Percentiles rank a stretch among this genome's conserved stretches.
These are phyloP conservation scores for Nyctibius bracteatus DNA, from an alignment of 2,113 vertebrate species.

Conservation along the genomic window DNA sequence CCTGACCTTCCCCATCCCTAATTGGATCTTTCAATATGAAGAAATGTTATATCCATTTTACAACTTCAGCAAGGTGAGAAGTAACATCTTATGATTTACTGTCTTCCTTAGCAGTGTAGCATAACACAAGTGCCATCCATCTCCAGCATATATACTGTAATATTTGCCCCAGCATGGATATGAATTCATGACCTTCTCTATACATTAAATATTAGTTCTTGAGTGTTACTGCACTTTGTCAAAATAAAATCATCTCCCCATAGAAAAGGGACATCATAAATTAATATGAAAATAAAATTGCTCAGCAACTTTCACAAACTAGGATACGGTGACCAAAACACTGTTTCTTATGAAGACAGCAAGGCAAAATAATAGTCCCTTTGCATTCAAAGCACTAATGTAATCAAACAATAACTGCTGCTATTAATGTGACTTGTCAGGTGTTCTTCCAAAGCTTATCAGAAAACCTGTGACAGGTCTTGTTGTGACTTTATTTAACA, in stretches of 20 bases:
- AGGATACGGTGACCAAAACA: neutral
- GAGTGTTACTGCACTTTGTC: neutral
- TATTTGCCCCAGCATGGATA: neutral
- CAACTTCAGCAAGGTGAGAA: conserved; percentile 31
- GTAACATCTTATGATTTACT: conserved; percentile 8
- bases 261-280: neutral
- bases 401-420: conserved; percentile 13
- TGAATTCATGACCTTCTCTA: conserved; percentile 32
- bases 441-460: conserved; percentile 42
- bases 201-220: neutral
- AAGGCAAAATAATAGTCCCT: neutral
- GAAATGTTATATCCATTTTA: neutral
- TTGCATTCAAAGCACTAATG: neutral
- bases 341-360: neutral
- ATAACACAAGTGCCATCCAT: neutral
- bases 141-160: neutral
- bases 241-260: conserved; percentile 19
- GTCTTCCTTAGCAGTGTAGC: neutral
- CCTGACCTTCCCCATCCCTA: neutral
- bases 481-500: conserved; percentile 39
- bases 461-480: conserved; percentile 28
- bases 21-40: conserved; percentile 18
- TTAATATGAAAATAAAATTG: neutral
- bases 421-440: conserved; percentile 20
- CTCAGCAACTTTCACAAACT: neutral